These are phyloP conservation scores for Tipula lateralis DNA, from an alignment of 2,888 invertebrate genomes.

Conservation along the genomic window DNA sequence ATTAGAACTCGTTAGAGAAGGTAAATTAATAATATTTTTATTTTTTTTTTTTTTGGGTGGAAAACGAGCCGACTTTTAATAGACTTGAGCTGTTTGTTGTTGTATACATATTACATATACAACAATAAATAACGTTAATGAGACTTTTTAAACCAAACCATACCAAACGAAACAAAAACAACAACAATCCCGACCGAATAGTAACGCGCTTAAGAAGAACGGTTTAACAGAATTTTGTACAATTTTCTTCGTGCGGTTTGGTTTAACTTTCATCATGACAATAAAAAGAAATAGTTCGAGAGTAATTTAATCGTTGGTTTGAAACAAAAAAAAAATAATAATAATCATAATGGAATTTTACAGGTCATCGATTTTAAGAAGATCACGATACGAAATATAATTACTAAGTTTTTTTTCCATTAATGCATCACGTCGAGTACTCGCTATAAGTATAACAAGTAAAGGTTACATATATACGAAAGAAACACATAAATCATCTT, in stretches of 20 bases:
- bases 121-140: background rate
- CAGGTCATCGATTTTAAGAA: constrained; percentile 13
- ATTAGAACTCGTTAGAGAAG: constrained; percentile 24
- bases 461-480: constrained; percentile 5
- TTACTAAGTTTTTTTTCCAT: background rate
- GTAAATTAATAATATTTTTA: background rate
- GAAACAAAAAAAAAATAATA: background rate
- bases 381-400: constrained; percentile 2
- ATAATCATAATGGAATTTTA: background rate
- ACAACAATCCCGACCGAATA: background rate
- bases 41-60: background rate
- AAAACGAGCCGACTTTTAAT: background rate
- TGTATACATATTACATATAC: too few relatives aligned
- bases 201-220: background rate
- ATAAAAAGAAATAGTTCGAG: background rate
- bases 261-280: constrained; percentile 19
- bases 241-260: constrained; percentile 1
- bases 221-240: background rate
- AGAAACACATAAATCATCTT: background rate
- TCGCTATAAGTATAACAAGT: background rate
- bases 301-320: background rate
- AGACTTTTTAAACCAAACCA: too few relatives aligned
- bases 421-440: background rate
- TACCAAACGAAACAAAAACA: background rate
- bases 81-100: background rate